Evolutionary conservation across 2,888 invertebrate species (phyloP).

Genomic region (Apocheima hispidaria): DNA sequence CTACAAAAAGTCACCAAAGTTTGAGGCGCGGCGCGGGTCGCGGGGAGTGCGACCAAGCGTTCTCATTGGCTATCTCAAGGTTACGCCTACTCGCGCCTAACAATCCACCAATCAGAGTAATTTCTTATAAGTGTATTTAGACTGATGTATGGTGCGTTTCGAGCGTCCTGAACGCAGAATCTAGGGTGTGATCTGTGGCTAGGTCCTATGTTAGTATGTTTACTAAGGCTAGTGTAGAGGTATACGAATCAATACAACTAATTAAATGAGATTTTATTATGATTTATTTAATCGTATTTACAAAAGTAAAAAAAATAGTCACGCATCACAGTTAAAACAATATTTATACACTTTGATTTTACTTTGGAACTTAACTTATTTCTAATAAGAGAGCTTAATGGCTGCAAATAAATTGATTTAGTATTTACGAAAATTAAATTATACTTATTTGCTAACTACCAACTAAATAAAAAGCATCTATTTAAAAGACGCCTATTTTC

Average conservation of each 20-base stretch:
- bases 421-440: neutral
- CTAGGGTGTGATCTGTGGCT: too few relatives aligned
- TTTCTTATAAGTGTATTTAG: too few relatives aligned
- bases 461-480: neutral
- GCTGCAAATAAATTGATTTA: neutral
- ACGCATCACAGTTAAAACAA: conserved; percentile 21
- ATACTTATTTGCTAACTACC: neutral
- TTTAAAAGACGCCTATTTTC: neutral
- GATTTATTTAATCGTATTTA: conserved; percentile 21
- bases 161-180: too few relatives aligned
- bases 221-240: too few relatives aligned
- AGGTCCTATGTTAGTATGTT: too few relatives aligned
- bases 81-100: too few relatives aligned
- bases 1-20: too few relatives aligned
- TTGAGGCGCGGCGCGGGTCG: too few relatives aligned
- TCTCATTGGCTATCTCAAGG: too few relatives aligned
- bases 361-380: neutral
- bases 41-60: too few relatives aligned
- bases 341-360: neutral
- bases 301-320: conserved; percentile 22
- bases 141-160: too few relatives aligned
- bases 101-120: too few relatives aligned
- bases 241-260: neutral
- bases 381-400: neutral
- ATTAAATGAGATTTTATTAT: neutral